Conservation (phyloP, 2,797 vertebrate genomes). For the Trachops cirrhosus region DNA sequence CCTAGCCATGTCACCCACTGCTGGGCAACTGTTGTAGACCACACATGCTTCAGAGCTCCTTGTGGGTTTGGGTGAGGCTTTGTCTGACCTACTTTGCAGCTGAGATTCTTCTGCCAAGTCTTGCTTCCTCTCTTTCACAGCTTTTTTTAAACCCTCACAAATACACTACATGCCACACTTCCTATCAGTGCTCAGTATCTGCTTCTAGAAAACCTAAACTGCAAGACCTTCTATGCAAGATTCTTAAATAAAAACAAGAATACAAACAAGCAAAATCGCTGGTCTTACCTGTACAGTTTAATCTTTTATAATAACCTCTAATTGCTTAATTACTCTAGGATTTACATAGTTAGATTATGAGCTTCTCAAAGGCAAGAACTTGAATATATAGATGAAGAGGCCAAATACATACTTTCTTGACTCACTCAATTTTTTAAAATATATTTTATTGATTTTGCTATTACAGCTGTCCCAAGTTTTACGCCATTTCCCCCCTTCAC, state of each 20-base stretch:
- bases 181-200: neutral
- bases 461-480: no score
- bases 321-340: neutral
- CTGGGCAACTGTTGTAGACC: neutral
- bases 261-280: neutral
- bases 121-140: neutral
- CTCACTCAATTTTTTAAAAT: neutral
- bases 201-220: neutral
- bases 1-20: neutral
- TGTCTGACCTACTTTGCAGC: fast-evolving
- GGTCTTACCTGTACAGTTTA: neutral
- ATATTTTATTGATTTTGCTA: no score
- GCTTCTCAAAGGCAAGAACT: neutral
- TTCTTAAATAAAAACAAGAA: neutral
- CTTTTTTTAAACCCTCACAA: neutral
- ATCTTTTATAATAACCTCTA: neutral
- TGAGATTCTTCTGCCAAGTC: neutral
- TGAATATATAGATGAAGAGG: neutral
- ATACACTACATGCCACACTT: fast-evolving
- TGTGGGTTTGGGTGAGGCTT: neutral
- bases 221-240: neutral
- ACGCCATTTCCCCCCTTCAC: no score
- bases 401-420: neutral
- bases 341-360: neutral
- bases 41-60: neutral